Base-by-base conservation (phyloP, 2,888 invertebrate species). In the Epinotia bilunana region DNA sequence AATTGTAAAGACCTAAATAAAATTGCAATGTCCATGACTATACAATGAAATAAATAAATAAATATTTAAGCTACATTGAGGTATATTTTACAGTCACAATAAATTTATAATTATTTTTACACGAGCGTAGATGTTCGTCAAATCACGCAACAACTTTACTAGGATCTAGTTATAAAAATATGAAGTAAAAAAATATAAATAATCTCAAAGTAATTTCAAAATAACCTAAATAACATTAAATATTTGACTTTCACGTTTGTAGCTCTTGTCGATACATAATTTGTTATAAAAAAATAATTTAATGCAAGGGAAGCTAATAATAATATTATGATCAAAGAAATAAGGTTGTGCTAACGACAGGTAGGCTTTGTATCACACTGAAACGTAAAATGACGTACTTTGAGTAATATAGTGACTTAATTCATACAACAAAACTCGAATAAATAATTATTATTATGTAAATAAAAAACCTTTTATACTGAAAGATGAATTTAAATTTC, bases 181-280 rank as follows among this genome's bases (percentile, higher is more conserved):
- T 89, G 89, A 87, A 90, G 91, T 87, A 88, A 82, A 70, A 77
- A 80, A 87, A 90, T 86, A 85, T 86, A 84, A 86, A 88, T 93
- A 93, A 93, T 93, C 93, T 93, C 93, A 93, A 82, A 84, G 90
- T 93, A 93, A 93, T 93, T 93, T 93, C 92, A 92, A 88, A 87
- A 84, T 87, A 86, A 83, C 86, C 86, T 87, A 88, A 86, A 85
- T 84, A 81, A 78, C 78, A 77, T 80, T 80, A 79, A 83, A 82
- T 82, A 77, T 78, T 80, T 87, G 86, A 88, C 86, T 87, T 85
- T 82, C 81, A 78, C 75, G 83, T 80, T 82, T 82, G 81, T 82
- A 75, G 75, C 75, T 53, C 28, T 60, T 75, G 71, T 67, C 74
- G 58, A 72, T 72, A 75, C 65, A 67, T 72, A 75, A 71, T 65